Evolutionary conservation across 92 coral and sea anemone species (phyloP).

Genomic region (Zoanthus sociatus): DNA sequence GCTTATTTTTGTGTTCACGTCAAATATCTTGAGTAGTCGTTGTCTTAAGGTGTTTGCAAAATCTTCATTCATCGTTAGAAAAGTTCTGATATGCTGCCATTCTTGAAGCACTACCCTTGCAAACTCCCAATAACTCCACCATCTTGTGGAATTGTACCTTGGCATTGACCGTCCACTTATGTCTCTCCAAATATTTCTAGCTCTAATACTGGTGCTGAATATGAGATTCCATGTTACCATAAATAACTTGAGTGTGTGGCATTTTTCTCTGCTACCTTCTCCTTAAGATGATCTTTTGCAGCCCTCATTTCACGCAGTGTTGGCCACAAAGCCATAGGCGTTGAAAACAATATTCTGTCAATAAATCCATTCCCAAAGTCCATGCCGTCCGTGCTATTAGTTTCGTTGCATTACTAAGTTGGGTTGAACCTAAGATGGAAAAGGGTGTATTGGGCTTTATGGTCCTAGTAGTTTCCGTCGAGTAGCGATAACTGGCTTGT

Average conservation of each 20-base stretch:
- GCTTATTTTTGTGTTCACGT: constrained; percentile 19
- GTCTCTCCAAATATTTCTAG: constrained; percentile 34
- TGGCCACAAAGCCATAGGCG: constrained; percentile 48
- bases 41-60: constrained; percentile 27
- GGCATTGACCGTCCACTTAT: constrained; percentile 48
- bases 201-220: constrained; percentile 42
- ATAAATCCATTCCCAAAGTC: constrained; percentile 62
- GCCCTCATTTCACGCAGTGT: background rate
- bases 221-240: constrained; percentile 36
- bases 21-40: constrained; percentile 33
- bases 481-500: constrained; percentile 41
- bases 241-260: constrained; percentile 34
- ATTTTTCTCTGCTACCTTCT: constrained; percentile 36
- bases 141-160: constrained; percentile 45
- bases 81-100: constrained; percentile 21
- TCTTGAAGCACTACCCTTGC: constrained; percentile 18
- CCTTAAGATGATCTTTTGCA: background rate
- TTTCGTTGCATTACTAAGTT: constrained; percentile 46
- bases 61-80: constrained; percentile 34
- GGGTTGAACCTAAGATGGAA: constrained; percentile 53
- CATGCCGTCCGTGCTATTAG: constrained; percentile 30
- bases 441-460: constrained; percentile 51
- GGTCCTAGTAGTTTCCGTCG: constrained; percentile 52
- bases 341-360: constrained; percentile 51
- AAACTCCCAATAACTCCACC: constrained; percentile 54